Base-by-base conservation (phyloP, 2,888 invertebrate species). In the Drosophila paramelanica region DNA sequence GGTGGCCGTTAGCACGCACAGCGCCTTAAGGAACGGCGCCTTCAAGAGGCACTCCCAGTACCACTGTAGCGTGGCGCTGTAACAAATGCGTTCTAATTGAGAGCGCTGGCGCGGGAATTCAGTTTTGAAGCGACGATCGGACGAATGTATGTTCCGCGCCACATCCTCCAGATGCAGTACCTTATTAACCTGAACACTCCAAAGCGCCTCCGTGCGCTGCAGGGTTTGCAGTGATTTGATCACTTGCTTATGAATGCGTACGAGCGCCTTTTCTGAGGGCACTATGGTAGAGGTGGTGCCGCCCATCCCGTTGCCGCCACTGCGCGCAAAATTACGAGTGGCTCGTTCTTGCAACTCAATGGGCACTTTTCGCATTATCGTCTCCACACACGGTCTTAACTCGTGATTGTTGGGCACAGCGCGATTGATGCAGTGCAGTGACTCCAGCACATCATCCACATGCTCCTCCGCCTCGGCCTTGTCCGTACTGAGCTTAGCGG, bases 401-500 rank as follows among this genome's bases (percentile, higher is more conserved):
- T 96, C 95, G 92, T 97, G 96, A 5, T 95, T 95, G 0, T 95
- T 94, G 17, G 95, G 94, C 43, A 98, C 95, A 0, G 96, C 95
- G 53, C 96, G 94, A 52, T 96, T 95, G 33, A 97, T 95, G 50
- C 96, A 95, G 92, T 97, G 96, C 45, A 98, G 93, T 66, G 98
- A 98, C 94, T 98, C 98, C 64, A 99, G 93, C 73, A 98, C 96
- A 93, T 99, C 98, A 92, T 99, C 98, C 1, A 99, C 95, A 72
- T 96, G 96, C 93, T 99, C 99, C 92, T 99, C 99, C 4, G 99
- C 98, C 93, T 99, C 99, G 88, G 97, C 97, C 91, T 98, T 98
- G 89, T 99, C 99, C 2, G 97, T 96, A 91, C 97, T 98, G 38
- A 99, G 93, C 92, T 99, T 99, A 6, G 99, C 97, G 64, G 97